Evolutionary conservation across 2,888 invertebrate species (phyloP), one percentile per base, ranked within the genome.

Genomic region (Pantelozetes paolii): DNA sequence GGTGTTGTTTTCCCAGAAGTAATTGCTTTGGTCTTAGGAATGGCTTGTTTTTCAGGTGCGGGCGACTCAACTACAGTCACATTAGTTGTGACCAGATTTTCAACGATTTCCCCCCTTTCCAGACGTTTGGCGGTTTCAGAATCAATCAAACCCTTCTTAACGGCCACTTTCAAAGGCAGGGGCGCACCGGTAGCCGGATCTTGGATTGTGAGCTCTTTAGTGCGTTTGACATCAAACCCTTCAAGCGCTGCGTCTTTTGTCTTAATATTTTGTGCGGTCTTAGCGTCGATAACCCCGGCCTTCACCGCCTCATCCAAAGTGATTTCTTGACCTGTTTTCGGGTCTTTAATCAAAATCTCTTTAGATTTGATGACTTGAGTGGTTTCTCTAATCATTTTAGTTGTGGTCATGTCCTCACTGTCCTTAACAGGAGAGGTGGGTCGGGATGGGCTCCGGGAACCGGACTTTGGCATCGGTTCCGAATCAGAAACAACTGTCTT

Each of bases 101-200:
- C 73, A 20, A 69, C 40, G 9, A 71, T 71, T 71, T 74, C 71
- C 6, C 74, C 71, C 36, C 64, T 42, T 57, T 72, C 42, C 13
- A 76, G 48, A 45, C 73, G 32, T 74, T 76, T 28, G 50, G 75
- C 76, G 8, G 76, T 71, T 70, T 81, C 79, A 50, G 79, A 75
- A 77, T 84, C 82, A 72, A 84, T 79, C 62, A 85, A 81, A 54
- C 83, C 83, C 79, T 81, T 81, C 80, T 89, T 87, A 78, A 91
- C 87, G 2, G 94, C 94, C 71, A 90, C 89, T 82, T 91, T 89
- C 78, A 91, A 86, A 1, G 90, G 90, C 77, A 92, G 85, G 80
- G 88, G 88, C 81, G 91, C 88, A 2, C 91, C 92, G 0, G 91
- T 90, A 78, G 86, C 87, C 0, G 94, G 92, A 82, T 94, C 92